phyloP scores from a whole-genome alignment of 2,888 invertebrate genomes.

The Odiellus spinosus region DNA sequence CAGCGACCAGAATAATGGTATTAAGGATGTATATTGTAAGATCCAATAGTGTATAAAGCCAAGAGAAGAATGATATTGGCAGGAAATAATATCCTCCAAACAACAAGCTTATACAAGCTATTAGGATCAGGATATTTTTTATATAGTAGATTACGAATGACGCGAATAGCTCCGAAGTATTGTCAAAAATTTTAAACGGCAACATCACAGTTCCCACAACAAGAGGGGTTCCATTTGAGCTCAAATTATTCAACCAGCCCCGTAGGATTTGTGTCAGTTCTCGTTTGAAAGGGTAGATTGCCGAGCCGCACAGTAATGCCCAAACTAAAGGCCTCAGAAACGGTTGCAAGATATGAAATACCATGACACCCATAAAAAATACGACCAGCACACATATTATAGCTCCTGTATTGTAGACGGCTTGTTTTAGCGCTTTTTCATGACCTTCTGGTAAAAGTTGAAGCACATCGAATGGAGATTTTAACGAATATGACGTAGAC shows the following conservation, averaged over 20 bases:
- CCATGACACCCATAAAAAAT: constrained; percentile 36
- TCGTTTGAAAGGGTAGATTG: constrained; percentile 86
- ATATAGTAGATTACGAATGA: too few species aligned
- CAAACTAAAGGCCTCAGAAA: constrained; percentile 87
- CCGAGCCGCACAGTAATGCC: constrained; percentile 91
- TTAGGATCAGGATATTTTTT: too few species aligned
- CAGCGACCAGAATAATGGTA: too few species aligned
- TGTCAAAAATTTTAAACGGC: constrained; percentile 60
- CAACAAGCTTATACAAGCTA: too few species aligned
- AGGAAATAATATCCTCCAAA: too few species aligned
- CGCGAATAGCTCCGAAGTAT: constrained; percentile 42
- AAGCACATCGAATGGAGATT: constrained; percentile 12
- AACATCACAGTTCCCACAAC: constrained; percentile 31
- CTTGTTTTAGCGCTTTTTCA: constrained; percentile 77
- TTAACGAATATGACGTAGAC: not conserved
- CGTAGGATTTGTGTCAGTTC: constrained; percentile 56
- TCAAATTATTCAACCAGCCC: constrained; percentile 47
- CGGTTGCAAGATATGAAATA: constrained; percentile 48
- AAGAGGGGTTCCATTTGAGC: constrained; percentile 32
- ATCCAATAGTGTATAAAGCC: too few species aligned
- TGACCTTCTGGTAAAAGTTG: constrained; percentile 47
- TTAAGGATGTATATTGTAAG: too few species aligned
- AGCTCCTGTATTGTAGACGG: constrained; percentile 77
- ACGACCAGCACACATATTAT: constrained; percentile 48
- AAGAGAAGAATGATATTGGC: too few species aligned